Evolutionary conservation across 2,113 vertebrate genomes (phyloP).

Genomic region (Forbesichthys papilliferus): DNA sequence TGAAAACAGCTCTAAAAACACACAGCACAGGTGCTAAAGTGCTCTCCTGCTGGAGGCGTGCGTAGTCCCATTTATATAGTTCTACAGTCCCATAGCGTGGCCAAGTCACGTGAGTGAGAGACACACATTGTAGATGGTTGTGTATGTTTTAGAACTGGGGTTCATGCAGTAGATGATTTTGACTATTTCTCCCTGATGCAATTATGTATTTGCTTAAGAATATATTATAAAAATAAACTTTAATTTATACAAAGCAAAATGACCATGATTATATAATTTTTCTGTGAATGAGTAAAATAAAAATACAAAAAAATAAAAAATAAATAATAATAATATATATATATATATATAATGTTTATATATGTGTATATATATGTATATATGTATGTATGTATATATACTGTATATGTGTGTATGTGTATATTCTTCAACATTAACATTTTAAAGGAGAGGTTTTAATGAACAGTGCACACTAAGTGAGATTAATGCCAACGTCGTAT

Average conservation of each 20-base stretch:
- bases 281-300: not conserved
- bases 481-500: not conserved
- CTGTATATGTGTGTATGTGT: not conserved
- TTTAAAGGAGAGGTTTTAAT: not conserved
- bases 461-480: not conserved
- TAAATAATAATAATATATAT: not conserved
- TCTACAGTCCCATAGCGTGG: no score
- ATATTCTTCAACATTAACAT: not conserved
- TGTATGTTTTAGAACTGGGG: no score
- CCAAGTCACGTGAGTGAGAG: no score
- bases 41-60: conserved; percentile 48
- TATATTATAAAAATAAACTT: no score
- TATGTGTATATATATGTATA: not conserved
- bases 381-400: not conserved
- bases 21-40: conserved; percentile 68
- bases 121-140: no score
- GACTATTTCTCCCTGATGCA: no score
- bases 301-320: not conserved
- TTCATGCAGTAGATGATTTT: no score
- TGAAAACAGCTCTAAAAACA: conserved; percentile 46
- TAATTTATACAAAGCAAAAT: no score
- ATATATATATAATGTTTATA: not conserved
- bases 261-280: not conserved
- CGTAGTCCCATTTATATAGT: conserved; percentile 3
- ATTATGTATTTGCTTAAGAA: no score